Evolutionary conservation across 2,113 vertebrate genomes (phyloP).

Genomic region (Pteropus alecto): DNA sequence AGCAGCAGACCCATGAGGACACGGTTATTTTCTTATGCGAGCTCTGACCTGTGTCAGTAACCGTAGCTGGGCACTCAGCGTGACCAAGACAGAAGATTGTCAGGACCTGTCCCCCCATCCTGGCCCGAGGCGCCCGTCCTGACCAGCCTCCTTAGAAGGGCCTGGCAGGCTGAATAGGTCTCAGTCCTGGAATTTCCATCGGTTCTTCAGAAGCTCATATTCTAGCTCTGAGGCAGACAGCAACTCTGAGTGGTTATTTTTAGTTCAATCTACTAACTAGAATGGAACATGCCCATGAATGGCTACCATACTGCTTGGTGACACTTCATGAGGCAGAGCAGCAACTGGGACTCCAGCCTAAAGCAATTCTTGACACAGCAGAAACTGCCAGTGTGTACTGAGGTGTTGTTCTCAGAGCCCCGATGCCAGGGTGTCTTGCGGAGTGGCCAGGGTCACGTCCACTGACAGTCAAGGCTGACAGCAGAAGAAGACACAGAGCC

Average conservation of each 20-base stretch:
- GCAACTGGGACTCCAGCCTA: not conserved
- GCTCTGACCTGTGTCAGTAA: not conserved
- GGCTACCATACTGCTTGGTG: fast-evolving
- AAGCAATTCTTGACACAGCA: not conserved
- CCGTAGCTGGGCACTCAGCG: not conserved
- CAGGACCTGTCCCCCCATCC: not conserved
- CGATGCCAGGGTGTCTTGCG: no score
- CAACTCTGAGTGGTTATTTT: not conserved
- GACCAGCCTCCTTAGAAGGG: fast-evolving
- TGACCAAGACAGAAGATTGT: not conserved
- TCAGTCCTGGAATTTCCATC: no score
- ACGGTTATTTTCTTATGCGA: not conserved
- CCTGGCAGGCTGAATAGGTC: fast-evolving
- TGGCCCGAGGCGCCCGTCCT: fast-evolving
- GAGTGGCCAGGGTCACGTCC: no score
- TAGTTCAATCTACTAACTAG: not conserved
- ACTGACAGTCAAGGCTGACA: not conserved
- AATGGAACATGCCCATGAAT: not conserved
- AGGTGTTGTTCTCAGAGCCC: no score
- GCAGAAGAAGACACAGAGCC: not conserved
- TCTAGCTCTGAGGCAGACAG: not conserved
- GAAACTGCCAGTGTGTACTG: no score
- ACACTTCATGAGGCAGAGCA: not conserved
- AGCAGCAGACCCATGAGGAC: fast-evolving
- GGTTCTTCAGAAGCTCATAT: not conserved